Conservation (phyloP, 2,113 vertebrate species). For the Nestor notabilis region DNA sequence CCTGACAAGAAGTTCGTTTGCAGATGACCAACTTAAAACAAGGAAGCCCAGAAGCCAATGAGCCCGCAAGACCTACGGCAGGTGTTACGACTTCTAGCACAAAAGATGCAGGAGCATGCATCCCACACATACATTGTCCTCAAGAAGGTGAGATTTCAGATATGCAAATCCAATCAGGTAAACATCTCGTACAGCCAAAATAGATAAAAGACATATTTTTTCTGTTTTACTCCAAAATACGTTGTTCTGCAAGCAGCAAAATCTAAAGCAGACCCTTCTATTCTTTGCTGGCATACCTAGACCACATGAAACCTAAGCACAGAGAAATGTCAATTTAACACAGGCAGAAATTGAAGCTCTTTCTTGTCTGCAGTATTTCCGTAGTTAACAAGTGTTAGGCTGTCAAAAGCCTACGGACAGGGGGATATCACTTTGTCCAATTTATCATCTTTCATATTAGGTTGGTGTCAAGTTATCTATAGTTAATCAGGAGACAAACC, state of each 20-base stretch:
- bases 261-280: neutral
- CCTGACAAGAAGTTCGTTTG: neutral
- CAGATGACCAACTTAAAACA: neutral
- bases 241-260: neutral
- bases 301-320: neutral
- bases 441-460: constrained; percentile 52
- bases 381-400: neutral
- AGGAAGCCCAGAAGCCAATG: neutral
- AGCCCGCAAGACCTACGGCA: neutral
- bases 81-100: neutral
- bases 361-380: neutral
- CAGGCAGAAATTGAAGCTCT: neutral
- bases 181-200: neutral
- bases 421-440: neutral
- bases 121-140: neutral
- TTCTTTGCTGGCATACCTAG: neutral
- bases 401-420: neutral
- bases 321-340: neutral
- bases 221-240: neutral
- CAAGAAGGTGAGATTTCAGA: neutral
- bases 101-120: neutral
- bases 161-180: neutral
- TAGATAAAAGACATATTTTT: neutral
- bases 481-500: constrained; percentile 58
- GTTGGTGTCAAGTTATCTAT: constrained; percentile 39